These are phyloP conservation scores for Spizaetus ornatus DNA, from an alignment of 2,113 vertebrate genomes.

Conservation along the genomic window DNA sequence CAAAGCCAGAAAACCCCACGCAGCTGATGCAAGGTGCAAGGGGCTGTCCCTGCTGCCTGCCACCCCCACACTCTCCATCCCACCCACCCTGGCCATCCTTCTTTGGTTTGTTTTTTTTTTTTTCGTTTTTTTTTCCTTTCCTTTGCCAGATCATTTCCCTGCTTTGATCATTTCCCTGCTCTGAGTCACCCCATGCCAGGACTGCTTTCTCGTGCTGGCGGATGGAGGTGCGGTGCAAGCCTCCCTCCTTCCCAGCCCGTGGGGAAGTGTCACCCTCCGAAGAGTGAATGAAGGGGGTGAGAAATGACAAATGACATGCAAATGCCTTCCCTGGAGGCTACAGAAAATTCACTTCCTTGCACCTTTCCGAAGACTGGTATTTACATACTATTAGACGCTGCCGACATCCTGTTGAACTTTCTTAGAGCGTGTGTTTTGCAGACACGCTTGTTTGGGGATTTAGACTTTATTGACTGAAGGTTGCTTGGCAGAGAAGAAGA, in stretches of 20 bases:
- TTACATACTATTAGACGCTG: neutral
- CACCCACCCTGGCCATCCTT: neutral
- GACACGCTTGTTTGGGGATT: neutral
- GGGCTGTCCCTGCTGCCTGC: neutral
- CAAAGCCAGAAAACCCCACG: accelerated
- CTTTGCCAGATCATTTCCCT: neutral
- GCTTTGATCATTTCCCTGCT: neutral
- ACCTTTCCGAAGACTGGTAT: neutral
- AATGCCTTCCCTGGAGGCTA: neutral
- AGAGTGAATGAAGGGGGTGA: neutral
- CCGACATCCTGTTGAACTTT: constrained; percentile 29
- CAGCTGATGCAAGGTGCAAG: neutral
- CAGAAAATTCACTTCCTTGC: neutral
- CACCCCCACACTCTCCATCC: neutral
- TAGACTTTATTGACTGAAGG: neutral
- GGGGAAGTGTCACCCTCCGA: neutral
- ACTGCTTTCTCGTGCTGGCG: neutral
- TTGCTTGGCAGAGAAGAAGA: neutral
- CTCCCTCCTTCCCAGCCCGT: neutral
- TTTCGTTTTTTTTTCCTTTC: neutral
- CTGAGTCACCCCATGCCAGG: neutral
- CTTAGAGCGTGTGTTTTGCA: neutral
- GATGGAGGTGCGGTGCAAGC: neutral
- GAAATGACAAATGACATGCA: constrained; percentile 1
- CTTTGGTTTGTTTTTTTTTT: neutral